These are phyloP conservation scores for Drosophila burlai DNA, from an alignment of 1,140 invertebrate species.

Conservation along the genomic window DNA sequence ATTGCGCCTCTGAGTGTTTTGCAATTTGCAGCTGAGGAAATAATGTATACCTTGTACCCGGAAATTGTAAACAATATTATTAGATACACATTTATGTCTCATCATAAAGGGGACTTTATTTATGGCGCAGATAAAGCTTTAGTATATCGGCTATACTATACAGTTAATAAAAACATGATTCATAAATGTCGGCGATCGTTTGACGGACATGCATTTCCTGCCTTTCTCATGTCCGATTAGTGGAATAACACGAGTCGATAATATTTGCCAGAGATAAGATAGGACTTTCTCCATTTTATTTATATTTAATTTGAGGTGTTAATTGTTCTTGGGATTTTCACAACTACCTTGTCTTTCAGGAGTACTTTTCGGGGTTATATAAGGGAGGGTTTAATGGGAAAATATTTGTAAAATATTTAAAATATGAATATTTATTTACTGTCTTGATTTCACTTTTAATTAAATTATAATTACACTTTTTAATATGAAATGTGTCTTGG, in stretches of 20 bases:
- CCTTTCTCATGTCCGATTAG: slow-evolving; percentile 5
- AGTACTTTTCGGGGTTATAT: no score
- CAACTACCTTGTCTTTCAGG: not conserved
- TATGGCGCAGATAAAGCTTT: slow-evolving; percentile 28
- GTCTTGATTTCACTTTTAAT: not conserved
- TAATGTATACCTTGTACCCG: not conserved
- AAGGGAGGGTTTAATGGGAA: no score
- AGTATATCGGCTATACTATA: slow-evolving; percentile 4
- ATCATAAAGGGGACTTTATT: slow-evolving; percentile 20
- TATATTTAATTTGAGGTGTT: slow-evolving; percentile 9
- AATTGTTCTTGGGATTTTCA: not conserved
- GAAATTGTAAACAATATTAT: slow-evolving; percentile 4
- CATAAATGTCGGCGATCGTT: slow-evolving; percentile 13
- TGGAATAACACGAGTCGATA: slow-evolving; percentile 30
- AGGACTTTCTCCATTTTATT: slow-evolving; percentile 4
- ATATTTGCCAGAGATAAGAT: slow-evolving; percentile 30
- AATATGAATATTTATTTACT: not conserved
- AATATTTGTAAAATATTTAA: not conserved
- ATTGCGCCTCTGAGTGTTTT: slow-evolving; percentile 2
- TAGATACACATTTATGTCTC: slow-evolving; percentile 20
- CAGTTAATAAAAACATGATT: slow-evolving; percentile 22
- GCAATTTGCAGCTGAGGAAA: not conserved
- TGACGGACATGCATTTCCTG: slow-evolving; percentile 22
- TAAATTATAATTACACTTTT: not conserved
- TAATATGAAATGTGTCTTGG: no score